Evolutionary conservation across 92 coral and sea anemone genomes (phyloP), one percentile per base, ranked within the genome.

Genomic region (Hydrozoanthus gracilis): DNA sequence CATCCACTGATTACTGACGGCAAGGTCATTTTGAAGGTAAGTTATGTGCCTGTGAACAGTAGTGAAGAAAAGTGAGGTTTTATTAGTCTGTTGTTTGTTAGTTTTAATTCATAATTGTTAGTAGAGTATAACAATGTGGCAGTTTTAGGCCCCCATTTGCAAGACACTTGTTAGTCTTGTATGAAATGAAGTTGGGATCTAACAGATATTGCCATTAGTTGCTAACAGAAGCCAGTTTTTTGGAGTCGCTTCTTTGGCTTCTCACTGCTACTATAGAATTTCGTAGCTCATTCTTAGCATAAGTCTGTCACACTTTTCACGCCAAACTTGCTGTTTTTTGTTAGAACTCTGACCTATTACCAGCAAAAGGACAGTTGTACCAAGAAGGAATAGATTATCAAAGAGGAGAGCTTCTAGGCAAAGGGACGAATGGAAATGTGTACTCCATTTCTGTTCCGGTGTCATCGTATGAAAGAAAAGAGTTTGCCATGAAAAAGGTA

Each of bases 401-500:
- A 44, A 79, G 83, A 76, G 87, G 73, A 11, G 67, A 89, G 14
- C 18, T 55, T 35, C 79, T 91, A 16, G 96, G 94, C 6, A 79
- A 61, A 52, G 98, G 96, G 3, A 69, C 87, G 6, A 92, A 92
- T 75, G 96, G 95, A 4, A 47, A 89, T 14, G 89, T 93, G 6
- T 93, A 67, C 64, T 12, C 5, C 20, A 88, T 90, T 3, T 50
- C 60, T 60, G 83, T 68, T 13, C 55, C 51, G 2, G 55, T 66
- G 6, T 51, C 73, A 12, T 76, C 84, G 13, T 50, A 56, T 7
- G 85, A 87, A 27, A 77, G 72, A 44, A 61, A 77, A 79, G 54
- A 62, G 17, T 61, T 92, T 87, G 96, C 89, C 7, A 78, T 93
- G 65, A 93, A 93, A 82, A 91, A 89, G 91, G 94, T 91, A 11